Conservation (phyloP, 2,113 vertebrate species). For the Machaerirhynchus nigripectus region DNA sequence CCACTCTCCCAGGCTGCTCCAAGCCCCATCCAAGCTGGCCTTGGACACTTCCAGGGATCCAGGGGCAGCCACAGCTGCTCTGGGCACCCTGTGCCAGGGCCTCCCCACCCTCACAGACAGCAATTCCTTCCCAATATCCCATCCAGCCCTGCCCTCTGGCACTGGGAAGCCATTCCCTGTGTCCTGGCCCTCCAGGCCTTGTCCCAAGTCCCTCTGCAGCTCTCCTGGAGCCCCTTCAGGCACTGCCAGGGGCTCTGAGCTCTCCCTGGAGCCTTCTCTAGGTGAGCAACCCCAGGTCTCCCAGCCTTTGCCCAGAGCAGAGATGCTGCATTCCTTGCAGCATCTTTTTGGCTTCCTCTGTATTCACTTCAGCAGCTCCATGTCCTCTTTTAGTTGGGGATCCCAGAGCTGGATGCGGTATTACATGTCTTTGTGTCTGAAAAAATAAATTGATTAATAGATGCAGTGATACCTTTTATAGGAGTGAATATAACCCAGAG, state of each 20-base stretch:
- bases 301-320: background rate
- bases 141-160: background rate
- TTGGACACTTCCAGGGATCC: background rate
- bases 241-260: background rate
- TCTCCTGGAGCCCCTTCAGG: background rate
- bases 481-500: background rate
- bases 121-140: background rate
- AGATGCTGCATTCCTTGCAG: background rate
- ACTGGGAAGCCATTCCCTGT: background rate
- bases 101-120: accelerated
- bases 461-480: accelerated
- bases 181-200: background rate
- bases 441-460: background rate
- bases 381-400: background rate
- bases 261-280: background rate
- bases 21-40: accelerated
- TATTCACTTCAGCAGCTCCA: accelerated
- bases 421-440: background rate
- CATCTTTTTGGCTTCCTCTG: background rate
- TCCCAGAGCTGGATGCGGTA: background rate
- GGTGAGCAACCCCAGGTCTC: accelerated
- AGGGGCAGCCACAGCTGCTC: background rate
- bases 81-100: background rate
- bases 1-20: accelerated
- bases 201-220: background rate